Evolutionary conservation across 1,140 invertebrate species (phyloP), one percentile per base, ranked within the genome.

Genomic region (Bombus breviceps): DNA sequence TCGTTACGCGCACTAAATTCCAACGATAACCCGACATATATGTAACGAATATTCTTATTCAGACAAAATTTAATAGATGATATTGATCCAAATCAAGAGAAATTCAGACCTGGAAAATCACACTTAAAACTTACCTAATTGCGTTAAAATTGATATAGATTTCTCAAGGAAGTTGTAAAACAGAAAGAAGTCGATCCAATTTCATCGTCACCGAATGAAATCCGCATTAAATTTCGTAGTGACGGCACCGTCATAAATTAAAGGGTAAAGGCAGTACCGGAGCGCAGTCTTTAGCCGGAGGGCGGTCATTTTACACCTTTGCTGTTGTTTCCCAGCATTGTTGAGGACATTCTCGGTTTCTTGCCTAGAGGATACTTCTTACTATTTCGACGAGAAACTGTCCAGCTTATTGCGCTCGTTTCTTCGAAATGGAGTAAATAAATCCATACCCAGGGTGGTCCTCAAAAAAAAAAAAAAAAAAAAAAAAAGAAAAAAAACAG

Each of bases 271-370:
- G 1, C 25, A 22, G 57, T 41, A 39, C 57, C 47, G 34, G 4
- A 72, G 41, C n/a, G 39, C 68, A 8, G 53, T 62, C 32, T n/a
- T 79, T 15, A 28, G 78, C 28, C 75, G 28, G 53, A 28, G 32
- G 59, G 13, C 22, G 47, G 53, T 59, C 47, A 59, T 80, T 85
- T 85, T 73, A 80, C 76, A 79, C 68, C 66, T 85, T 73, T 9
- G 32, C 13, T 53, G 41, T 82, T 62, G 18, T 57, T 81, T 41
- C 34, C 47, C 18, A n/a, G n/a, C n/a, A n/a, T n/a, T n/a, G n/a
- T n/a, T n/a, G 25, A 9, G n/a, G 76, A 64, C 28, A 64, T 53
- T 53, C 72, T 76, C 43, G 6, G 57, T 62, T 53, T 74, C 32
- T 57, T 66, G 22, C 15, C 28, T 2, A 6, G 18, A 66, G n/a